Percentiles rank a stretch among this genome's conserved stretches.
Evolutionary conservation across 2,113 vertebrate species (phyloP).

Genomic region (Ochotona curzoniae): DNA sequence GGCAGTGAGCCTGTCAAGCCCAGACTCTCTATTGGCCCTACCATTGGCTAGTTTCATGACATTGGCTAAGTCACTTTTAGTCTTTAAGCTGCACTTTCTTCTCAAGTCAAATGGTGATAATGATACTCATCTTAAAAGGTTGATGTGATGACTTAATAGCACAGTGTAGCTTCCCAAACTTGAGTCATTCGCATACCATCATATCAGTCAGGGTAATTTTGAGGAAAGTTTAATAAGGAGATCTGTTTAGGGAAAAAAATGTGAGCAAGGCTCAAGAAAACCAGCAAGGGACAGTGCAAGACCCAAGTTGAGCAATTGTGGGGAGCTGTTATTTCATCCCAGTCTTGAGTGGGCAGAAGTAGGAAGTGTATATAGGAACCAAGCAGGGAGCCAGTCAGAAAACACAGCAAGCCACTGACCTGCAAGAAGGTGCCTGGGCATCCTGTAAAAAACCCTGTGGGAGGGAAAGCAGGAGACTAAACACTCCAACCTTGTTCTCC

Average conservation of each 20-base stretch:
- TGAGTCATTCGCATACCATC: constrained; percentile 54
- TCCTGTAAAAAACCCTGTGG: background rate
- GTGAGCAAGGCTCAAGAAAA: constrained; percentile 44
- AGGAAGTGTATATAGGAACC: background rate
- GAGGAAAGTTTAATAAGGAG: constrained; percentile 42
- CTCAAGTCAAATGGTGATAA: constrained; percentile 46
- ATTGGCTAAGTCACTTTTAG: background rate
- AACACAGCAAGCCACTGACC: background rate
- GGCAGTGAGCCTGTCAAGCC: background rate
- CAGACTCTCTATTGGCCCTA: background rate
- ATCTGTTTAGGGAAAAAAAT: constrained; percentile 23
- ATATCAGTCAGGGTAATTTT: constrained; percentile 27
- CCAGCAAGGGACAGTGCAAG: background rate
- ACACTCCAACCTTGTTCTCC: background rate
- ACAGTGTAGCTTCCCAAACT: constrained; percentile 13
- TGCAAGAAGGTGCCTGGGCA: background rate
- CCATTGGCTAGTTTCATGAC: background rate
- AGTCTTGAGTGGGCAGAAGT: background rate
- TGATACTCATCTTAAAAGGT: constrained; percentile 58
- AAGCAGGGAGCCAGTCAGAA: background rate
- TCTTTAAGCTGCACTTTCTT: constrained; percentile 4
- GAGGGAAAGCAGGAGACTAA: background rate
- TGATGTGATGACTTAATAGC: constrained; percentile 55
- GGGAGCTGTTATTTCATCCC: background rate
- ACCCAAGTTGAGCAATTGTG: background rate